A percentile compares a stretch with the other conserved stretches of the same genome.
phyloP scores from a whole-genome alignment of 2,797 vertebrate genomes.

The Momotus momota region DNA sequence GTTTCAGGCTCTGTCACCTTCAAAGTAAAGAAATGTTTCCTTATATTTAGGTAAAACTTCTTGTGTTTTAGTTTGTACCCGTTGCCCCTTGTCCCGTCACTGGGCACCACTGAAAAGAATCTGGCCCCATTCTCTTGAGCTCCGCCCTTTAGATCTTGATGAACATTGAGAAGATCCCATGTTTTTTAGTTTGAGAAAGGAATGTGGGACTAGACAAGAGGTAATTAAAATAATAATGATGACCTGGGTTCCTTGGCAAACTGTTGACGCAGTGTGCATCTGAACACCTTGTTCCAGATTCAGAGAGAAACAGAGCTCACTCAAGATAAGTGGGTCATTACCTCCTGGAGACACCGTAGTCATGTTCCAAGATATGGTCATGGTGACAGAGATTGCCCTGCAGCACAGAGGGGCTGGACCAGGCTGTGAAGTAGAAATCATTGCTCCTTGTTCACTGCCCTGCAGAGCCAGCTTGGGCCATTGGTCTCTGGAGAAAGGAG shows the following conservation, averaged over 20 bases:
- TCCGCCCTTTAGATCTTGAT: not conserved
- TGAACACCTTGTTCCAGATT: not conserved
- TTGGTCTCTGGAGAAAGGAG: not conserved
- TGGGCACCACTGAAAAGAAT: not conserved
- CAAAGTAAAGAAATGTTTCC: not conserved
- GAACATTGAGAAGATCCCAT: not conserved
- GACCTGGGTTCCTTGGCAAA: not conserved
- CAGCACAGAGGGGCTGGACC: not conserved
- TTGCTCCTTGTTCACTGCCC: not conserved
- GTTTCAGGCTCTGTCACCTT: not conserved
- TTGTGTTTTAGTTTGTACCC: not conserved
- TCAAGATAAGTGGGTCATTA: not conserved
- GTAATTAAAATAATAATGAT: not conserved
- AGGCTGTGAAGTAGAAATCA: not conserved
- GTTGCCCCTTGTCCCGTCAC: not conserved
- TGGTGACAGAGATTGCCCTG: not conserved
- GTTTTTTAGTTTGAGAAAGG: not conserved
- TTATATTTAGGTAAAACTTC: not conserved
- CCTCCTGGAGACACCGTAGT: not conserved
- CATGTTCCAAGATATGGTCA: not conserved
- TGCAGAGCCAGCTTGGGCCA: not conserved
- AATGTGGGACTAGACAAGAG: not conserved
- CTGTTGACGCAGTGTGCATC: not conserved
- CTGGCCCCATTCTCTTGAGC: not conserved
- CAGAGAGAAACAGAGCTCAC: not conserved